Base-by-base conservation (phyloP, 1,140 invertebrate genomes). In the Grapholita molesta region DNA sequence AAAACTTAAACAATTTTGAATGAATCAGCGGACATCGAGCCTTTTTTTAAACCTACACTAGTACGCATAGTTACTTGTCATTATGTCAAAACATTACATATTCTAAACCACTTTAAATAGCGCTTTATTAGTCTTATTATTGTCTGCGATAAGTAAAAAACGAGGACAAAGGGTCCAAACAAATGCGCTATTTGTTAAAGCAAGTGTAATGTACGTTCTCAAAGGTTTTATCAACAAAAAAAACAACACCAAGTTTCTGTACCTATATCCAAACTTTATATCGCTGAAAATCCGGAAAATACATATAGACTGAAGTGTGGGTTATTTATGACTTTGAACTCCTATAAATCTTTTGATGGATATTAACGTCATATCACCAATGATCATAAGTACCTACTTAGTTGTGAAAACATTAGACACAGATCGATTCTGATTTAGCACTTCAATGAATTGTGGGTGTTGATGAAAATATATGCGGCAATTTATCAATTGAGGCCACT, bases 401-500 rank as follows among this genome's bases (percentile, higher is more conserved):
- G 24, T 7, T 30, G 55, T 15, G n/a, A 61, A 30, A 61, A 30
- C 28, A 61, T 32, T 0, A 48, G 42, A 48, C 7, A 32, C n/a
- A 15, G 28, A 61, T 61, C 55, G n/a, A 30, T 61, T 61, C 12
- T 48, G 25, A 61, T 61, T 28, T 15, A 61, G 25, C 55, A 61
- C 28, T 30, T 61, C 25, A 61, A 30, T 61, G 55, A 61, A 32
- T 15, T n/a, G 55, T 30, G 25, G 28, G 55, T 28, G 66, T 70
- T 52, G 64, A 69, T 70, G 61, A 70, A 70, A 74, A 70, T 70
- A 74, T 68, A 74, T 67, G 61, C 66, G 57, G 66, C 21, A 53
- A 65, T 78, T 78, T 68, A 73, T 66, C 68, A 72, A 78, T 78
- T 73, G 68, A 67, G 70, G 32, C 35, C 65, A 42, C 65, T 68